Evolutionary conservation across 2,888 invertebrate species (phyloP).

Genomic region (Melipona bicolor): DNA sequence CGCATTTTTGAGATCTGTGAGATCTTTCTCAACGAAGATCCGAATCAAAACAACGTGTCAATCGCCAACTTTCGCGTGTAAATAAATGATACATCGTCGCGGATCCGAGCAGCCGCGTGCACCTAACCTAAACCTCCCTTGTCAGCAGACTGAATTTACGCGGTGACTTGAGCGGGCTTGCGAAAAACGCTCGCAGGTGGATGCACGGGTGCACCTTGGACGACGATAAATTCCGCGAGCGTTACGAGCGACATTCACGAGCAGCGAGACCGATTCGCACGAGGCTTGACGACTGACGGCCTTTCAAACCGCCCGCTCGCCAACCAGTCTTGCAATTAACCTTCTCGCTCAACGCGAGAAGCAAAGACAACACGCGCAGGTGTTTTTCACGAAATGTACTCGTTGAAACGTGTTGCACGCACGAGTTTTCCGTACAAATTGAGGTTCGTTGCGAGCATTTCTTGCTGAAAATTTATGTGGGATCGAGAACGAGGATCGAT

Average conservation of each 20-base stretch:
- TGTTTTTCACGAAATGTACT: neutral
- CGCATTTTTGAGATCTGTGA: no score
- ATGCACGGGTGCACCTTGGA: slow-evolving; percentile 21
- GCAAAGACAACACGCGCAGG: neutral
- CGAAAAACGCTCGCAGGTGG: slow-evolving; percentile 34
- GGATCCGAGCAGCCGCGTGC: no score
- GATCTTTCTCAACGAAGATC: no score
- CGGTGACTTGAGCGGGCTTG: neutral
- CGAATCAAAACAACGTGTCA: no score
- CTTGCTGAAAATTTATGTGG: neutral
- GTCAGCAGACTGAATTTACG: slow-evolving; percentile 15
- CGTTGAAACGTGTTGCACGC: neutral
- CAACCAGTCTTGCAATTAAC: slow-evolving; percentile 10
- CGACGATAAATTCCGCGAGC: slow-evolving; percentile 38
- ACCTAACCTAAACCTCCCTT: no score
- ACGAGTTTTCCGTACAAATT: neutral
- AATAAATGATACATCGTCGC: no score
- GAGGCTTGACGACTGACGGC: slow-evolving; percentile 8
- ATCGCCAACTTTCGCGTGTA: no score
- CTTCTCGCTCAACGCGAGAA: neutral
- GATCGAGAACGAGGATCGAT: neutral
- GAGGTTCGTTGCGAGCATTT: no score
- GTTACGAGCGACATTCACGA: slow-evolving; percentile 46
- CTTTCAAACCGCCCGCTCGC: slow-evolving; percentile 2
- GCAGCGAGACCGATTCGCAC: slow-evolving; percentile 9